Base-by-base conservation (phyloP, 1,140 invertebrate genomes). In the Drosophila jambulina region DNA sequence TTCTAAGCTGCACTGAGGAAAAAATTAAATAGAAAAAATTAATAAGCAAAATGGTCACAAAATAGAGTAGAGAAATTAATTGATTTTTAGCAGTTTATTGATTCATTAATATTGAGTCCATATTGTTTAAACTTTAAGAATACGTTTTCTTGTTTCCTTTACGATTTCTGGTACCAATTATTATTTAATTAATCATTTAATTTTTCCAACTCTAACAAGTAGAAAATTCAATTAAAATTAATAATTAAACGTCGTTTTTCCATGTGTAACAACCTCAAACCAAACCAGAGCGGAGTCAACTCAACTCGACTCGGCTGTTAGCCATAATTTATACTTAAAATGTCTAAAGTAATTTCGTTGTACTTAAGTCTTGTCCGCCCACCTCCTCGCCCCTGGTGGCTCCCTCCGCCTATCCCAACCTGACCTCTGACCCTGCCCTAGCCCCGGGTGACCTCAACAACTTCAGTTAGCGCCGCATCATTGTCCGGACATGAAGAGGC, bases 241-340 rank as follows among this genome's bases (percentile, higher is more conserved):
- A 25, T 27, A 10, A 2, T 9, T 17, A 48, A 25, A 4, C 8
- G 6, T 17, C 15, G 2, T 10, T 48, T 48, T 7, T 12, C 36
- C 3, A 25, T 29, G 62, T 54, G 17, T 19, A 9, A 8, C 3
- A 17, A 34, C 21, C 63, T 32, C 40, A 45, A 17, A 38, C 51
- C 9, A 32, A 57, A 21, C 9, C 17, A 29, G 27, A 49, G 27
- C 21, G 10, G 23, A 57, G 49, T 56, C 17, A 40, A 71, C 43
- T 58, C 43, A 10, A 56, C 72, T 69, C 63, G 42, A 75, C 82
- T 76, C 56, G 70, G 75, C 80, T 88, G 80, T 87, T 85, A 75
- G 77, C 69, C 85, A 87, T 87, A 88, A 78, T 88, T 83, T 88
- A 83, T 87, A 81, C 84, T 87, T 87, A 88, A 87, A 87, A 87